Percentiles rank a stretch among this genome's conserved stretches.
phyloP scores from a whole-genome alignment of 2,888 invertebrate genomes.

The Acanthosepion esculentum region DNA sequence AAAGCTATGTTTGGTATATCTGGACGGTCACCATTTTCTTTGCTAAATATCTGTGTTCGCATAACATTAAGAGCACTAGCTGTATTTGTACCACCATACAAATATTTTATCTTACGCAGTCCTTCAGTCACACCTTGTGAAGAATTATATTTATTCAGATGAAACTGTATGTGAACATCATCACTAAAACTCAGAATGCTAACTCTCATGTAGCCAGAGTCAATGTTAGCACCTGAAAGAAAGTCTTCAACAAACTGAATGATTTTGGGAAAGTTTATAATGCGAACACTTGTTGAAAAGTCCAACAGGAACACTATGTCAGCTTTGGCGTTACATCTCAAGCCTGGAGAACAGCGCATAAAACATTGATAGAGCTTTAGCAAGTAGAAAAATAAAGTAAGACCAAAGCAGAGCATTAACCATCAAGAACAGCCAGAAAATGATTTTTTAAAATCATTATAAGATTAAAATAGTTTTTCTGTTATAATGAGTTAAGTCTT shows the following conservation, averaged over 20 bases:
- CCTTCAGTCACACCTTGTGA: constrained; percentile 56
- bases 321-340: constrained; percentile 53
- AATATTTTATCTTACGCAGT: constrained; percentile 54
- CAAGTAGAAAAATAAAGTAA: background rate
- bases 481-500: background rate
- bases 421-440: background rate
- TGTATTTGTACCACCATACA: constrained; percentile 57
- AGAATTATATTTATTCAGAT: constrained; percentile 60
- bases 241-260: constrained; percentile 58
- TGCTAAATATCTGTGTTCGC: constrained; percentile 55
- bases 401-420: constrained; percentile 7
- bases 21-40: constrained; percentile 56
- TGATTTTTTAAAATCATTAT: background rate
- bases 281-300: constrained; percentile 62
- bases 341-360: constrained; percentile 43
- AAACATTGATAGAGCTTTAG: constrained; percentile 18
- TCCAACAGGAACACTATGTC: constrained; percentile 65
- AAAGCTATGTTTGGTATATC: constrained; percentile 60
- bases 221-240: constrained; percentile 55
- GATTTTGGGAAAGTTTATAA: constrained; percentile 60
- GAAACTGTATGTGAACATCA: constrained; percentile 60
- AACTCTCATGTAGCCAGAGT: constrained; percentile 55
- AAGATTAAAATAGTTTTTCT: background rate
- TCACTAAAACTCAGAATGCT: constrained; percentile 63
- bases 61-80: constrained; percentile 55